phyloP scores from a whole-genome alignment of 2,888 invertebrate genomes.

The Pyrochroa serraticornis region DNA sequence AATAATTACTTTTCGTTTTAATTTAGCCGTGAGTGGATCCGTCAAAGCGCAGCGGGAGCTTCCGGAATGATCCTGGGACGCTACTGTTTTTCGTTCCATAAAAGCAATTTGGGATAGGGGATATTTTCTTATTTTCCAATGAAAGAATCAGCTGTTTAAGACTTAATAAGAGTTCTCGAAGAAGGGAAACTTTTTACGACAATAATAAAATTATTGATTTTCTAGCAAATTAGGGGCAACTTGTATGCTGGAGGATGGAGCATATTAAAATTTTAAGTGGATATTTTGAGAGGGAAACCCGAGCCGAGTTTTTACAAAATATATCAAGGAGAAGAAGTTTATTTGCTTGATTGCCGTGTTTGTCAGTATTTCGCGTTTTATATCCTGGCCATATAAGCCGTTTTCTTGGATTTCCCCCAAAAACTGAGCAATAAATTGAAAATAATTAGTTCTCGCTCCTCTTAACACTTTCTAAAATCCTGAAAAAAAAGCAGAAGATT shows the following conservation, averaged over 20 bases:
- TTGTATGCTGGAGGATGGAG: constrained; percentile 43
- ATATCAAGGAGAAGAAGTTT: constrained; percentile 3
- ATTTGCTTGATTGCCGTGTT: constrained; percentile 22
- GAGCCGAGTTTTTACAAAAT: constrained; percentile 12
- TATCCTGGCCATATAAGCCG: not conserved
- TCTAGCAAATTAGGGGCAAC: constrained; percentile 46
- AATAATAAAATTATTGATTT: constrained; percentile 50
- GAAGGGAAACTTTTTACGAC: constrained; percentile 36
- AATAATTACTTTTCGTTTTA: no score
- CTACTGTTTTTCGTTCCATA: constrained; percentile 13
- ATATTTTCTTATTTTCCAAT: constrained; percentile 8
- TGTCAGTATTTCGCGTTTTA: not conserved
- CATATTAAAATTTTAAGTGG: constrained; percentile 51
- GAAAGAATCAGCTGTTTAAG: constrained; percentile 31
- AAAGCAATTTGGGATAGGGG: not conserved
- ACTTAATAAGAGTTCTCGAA: constrained; percentile 26
- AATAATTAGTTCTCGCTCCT: no score
- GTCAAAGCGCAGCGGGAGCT: no score
- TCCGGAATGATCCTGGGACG: no score
- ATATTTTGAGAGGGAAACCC: constrained; percentile 34
- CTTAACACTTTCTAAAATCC: no score
- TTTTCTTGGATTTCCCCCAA: no score
- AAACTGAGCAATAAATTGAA: no score
- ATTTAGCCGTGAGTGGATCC: no score
- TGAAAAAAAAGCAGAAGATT: no score